Base-by-base conservation (phyloP, 2,797 vertebrate genomes). In the Euthynnus affinis region DNA sequence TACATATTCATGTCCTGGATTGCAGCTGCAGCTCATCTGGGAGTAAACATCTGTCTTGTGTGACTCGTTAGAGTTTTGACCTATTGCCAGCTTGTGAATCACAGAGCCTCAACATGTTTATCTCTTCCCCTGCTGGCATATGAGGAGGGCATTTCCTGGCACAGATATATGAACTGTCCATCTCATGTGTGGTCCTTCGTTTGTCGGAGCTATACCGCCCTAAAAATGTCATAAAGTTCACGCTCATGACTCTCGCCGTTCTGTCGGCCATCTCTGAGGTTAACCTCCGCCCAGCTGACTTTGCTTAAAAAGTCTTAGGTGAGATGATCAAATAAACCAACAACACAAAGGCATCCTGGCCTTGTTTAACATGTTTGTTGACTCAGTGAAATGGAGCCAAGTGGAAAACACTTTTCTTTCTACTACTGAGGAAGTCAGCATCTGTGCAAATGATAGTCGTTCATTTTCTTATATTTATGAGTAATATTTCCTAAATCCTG, bases 141-240 rank as follows among this genome's bases (percentile, higher is more conserved):
- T 25, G 40, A 87, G 73, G 78, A 90, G 89, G 91, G 91, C 86
- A 93, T 93, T 94, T 94, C 89, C 94, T 94, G 92, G 87, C 92
- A 88, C 79, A 60, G 34, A 66, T 85, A 79, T 82, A 78, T 40
- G 66, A 73, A 88, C 61, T 82, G 80, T 63, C 89, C 88, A 79
- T 88, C 72, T 87, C 67, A 40, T 86, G 82, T 83, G 95, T 95
- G 93, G 94, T 94, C 94, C 82, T 75, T 69, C 49, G 56, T 65
- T 67, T 37, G 6, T 77, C 81, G 9, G 67, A 76, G 81, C 81
- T 75, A 82, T 82, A 83, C 68, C 29, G 40, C 79, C 70, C 74
- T 77, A 76, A 42, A 87, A 80, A 83, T 57, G 70, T 78, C 10
- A 80, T 92, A 88, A 93, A 93, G 83, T 89, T 92, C 87, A 92